phyloP scores from a whole-genome alignment of 2,888 invertebrate genomes.

The Tuta absoluta region DNA sequence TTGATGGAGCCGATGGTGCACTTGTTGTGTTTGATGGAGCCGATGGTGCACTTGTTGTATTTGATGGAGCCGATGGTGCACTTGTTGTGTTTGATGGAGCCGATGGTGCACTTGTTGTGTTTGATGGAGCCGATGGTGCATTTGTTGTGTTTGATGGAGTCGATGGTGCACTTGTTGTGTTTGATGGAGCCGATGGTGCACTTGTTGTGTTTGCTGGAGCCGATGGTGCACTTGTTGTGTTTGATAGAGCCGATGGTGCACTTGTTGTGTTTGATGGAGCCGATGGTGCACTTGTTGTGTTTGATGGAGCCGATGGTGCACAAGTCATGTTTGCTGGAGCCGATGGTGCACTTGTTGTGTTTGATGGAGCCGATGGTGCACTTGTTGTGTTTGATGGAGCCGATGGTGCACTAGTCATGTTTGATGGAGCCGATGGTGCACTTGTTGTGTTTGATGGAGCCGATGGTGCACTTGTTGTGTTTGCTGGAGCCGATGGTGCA shows the following conservation, averaged over 20 bases:
- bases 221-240: not conserved
- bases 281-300: not conserved
- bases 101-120: not conserved
- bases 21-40: not conserved
- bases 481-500: not conserved
- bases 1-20: not conserved
- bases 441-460: not conserved
- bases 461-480: not conserved
- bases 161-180: not conserved
- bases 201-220: not conserved
- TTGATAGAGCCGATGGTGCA: not conserved
- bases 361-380: not conserved
- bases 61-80: not conserved
- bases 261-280: not conserved
- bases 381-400: not conserved
- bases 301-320: not conserved
- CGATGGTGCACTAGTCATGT: not conserved
- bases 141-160: not conserved
- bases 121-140: not conserved
- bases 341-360: not conserved
- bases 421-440: not conserved
- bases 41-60: not conserved
- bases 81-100: not conserved
- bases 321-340: not conserved
- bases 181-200: not conserved